These are phyloP conservation scores for Oreotrochilus melanogaster DNA, from an alignment of 2,113 vertebrate genomes.

Conservation along the genomic window DNA sequence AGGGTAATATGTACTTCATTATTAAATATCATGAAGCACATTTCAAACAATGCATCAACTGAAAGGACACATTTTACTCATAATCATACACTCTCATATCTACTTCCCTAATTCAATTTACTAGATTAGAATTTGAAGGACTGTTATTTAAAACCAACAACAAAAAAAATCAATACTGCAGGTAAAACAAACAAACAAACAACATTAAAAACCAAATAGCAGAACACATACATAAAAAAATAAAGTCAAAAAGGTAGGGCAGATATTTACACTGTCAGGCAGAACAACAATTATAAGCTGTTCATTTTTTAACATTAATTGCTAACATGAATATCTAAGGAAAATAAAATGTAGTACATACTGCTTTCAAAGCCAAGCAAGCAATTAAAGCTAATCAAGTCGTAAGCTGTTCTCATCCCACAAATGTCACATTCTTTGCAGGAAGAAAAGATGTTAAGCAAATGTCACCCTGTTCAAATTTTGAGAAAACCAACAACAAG, in stretches of 20 bases:
- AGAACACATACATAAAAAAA: background rate
- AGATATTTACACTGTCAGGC: background rate
- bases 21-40: background rate
- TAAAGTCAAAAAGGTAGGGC: background rate
- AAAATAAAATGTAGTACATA: background rate
- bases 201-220: background rate
- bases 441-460: background rate
- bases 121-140: background rate
- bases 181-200: background rate
- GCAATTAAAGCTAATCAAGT: slow-evolving; percentile 19
- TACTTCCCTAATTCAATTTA: background rate
- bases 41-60: background rate
- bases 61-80: background rate
- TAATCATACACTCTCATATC: background rate
- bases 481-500: background rate
- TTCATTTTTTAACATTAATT: background rate
- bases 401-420: slow-evolving; percentile 3
- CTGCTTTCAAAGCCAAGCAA: background rate
- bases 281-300: background rate
- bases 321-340: background rate
- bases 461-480: slow-evolving; percentile 6
- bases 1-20: background rate
- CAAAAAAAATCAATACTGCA: background rate
- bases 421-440: background rate
- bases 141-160: background rate